Percentiles rank a stretch among this genome's conserved stretches.
These are phyloP conservation scores for Mirounga angustirostris DNA, from an alignment of 2,113 vertebrate species.

Conservation along the genomic window DNA sequence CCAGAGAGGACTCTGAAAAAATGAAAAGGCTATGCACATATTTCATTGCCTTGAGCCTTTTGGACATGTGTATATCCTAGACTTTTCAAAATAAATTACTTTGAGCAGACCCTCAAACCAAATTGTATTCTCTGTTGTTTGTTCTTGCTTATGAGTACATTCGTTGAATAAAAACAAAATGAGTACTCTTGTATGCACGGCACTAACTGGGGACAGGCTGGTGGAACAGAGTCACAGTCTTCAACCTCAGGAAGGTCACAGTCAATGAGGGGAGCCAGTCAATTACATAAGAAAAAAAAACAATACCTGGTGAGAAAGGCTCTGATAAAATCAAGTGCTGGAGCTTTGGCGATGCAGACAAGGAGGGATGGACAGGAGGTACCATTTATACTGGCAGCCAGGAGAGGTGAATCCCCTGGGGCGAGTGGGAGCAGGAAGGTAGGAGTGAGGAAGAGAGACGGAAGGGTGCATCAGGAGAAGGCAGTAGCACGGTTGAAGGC, in stretches of 20 bases:
- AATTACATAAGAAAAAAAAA: constrained; percentile 56
- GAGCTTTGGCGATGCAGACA: not conserved
- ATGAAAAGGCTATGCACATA: not conserved
- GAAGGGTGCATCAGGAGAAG: not conserved
- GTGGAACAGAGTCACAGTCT: constrained; percentile 20
- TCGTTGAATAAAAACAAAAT: constrained; percentile 64
- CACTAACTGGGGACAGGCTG: not conserved
- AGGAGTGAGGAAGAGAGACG: not conserved
- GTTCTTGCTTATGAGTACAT: not conserved
- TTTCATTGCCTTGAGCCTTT: constrained; percentile 19
- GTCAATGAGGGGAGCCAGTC: not conserved
- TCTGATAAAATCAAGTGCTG: constrained; percentile 3
- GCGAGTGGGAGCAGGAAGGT: not conserved
- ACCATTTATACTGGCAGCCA: not conserved
- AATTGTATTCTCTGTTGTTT: constrained; percentile 14
- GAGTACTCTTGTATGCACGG: not conserved
- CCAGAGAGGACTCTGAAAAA: constrained; percentile 45
- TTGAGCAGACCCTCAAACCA: constrained; percentile 53
- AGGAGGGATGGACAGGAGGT: not conserved
- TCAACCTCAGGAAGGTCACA: constrained; percentile 3
- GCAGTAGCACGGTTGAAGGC: not conserved
- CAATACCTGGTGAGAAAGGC: not conserved
- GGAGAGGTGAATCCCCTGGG: not conserved
- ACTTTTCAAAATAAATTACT: constrained; percentile 62
- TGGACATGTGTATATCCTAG: not conserved